phyloP scores from a whole-genome alignment of 2,113 vertebrate species.

The Phylloscopus trochiloides region DNA sequence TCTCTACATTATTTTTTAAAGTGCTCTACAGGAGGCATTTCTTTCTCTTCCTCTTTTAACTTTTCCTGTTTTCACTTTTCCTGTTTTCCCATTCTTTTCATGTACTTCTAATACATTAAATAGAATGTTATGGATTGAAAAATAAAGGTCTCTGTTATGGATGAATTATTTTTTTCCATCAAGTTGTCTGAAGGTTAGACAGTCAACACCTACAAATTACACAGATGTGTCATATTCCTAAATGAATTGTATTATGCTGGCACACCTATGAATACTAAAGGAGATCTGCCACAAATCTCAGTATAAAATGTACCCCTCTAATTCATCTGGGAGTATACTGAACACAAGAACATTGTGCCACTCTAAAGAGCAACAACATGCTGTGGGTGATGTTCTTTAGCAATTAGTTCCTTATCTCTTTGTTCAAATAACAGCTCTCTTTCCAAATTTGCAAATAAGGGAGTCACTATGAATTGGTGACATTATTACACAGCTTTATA shows the following conservation, averaged over 20 bases:
- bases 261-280: conserved; percentile 68
- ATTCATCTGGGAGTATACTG: neutral
- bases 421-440: neutral
- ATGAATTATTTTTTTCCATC: conserved; percentile 65
- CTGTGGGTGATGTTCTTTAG: neutral
- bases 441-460: neutral
- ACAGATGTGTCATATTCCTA: conserved; percentile 61
- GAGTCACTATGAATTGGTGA: neutral
- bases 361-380: neutral
- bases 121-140: conserved; percentile 67
- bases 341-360: neutral
- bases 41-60: conserved; percentile 17
- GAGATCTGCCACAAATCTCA: conserved; percentile 42
- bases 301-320: conserved; percentile 41
- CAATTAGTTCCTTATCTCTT: neutral
- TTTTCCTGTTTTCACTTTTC: conserved; percentile 43
- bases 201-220: conserved; percentile 72
- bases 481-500: neutral
- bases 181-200: conserved; percentile 67
- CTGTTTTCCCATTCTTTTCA: conserved; percentile 52
- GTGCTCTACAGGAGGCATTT: neutral
- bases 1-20: conserved; percentile 9
- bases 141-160: conserved; percentile 63
- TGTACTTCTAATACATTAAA: conserved; percentile 56
- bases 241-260: conserved; percentile 66